A percentile compares a stretch with the other conserved stretches of the same genome.
Evolutionary conservation across 2,113 vertebrate species (phyloP).

Genomic region (Burhinus oedicnemus): DNA sequence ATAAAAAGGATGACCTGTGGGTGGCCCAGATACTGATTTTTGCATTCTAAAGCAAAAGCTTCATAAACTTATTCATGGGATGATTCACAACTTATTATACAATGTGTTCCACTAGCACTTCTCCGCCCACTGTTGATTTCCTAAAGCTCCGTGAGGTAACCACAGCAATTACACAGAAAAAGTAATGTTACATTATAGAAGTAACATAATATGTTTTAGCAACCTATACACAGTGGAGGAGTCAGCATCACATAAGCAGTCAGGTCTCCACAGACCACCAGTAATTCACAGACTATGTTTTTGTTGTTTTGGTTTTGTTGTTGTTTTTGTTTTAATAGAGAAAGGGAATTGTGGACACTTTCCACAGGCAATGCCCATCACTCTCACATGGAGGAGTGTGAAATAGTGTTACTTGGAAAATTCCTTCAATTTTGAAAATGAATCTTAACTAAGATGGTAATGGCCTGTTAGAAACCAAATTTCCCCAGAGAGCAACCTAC

Average conservation of each 20-base stretch:
- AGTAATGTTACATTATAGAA: not conserved
- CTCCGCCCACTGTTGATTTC: slow-evolving; percentile 25
- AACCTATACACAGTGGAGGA: not conserved
- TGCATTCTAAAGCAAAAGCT: not conserved
- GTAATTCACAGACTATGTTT: not conserved
- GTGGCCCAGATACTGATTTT: not conserved
- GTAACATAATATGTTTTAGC: not conserved
- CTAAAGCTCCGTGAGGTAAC: slow-evolving; percentile 15
- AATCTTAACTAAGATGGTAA: not conserved
- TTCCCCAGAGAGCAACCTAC: not conserved
- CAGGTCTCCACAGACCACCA: not conserved
- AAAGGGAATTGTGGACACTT: not conserved
- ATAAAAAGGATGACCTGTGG: not conserved
- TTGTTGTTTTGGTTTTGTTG: not conserved
- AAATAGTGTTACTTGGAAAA: not conserved
- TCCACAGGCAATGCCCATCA: not conserved
- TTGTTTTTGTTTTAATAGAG: not conserved
- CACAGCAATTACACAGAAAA: not conserved
- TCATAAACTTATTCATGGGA: not conserved
- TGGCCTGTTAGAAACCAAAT: not conserved
- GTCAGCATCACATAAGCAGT: not conserved
- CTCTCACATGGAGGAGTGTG: not conserved
- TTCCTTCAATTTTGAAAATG: not conserved
- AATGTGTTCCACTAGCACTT: not conserved
- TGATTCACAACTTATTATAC: slow-evolving; percentile 33